These are phyloP conservation scores for Hylaeus anthracinus DNA, from an alignment of 1,140 invertebrate genomes.

Conservation along the genomic window DNA sequence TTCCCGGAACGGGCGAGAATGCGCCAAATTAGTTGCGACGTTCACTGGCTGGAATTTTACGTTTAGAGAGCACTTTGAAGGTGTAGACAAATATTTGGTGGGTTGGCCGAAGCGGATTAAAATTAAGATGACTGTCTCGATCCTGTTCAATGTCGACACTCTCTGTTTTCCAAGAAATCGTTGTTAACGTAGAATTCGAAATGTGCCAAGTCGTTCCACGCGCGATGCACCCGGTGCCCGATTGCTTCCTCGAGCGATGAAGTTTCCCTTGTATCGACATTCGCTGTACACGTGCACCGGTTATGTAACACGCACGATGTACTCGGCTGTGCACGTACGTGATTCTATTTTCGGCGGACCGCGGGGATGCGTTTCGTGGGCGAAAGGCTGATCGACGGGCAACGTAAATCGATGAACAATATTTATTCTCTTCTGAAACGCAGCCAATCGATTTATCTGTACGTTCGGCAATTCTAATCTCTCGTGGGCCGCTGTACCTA, in stretches of 20 bases:
- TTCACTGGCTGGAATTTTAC: not conserved
- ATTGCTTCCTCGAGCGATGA: not conserved
- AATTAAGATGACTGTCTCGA: not conserved
- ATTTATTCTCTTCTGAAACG: constrained; percentile 35
- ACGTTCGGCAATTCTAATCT: not conserved
- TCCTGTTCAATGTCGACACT: not conserved
- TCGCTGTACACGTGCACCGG: constrained; percentile 40
- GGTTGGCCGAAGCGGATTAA: not conserved
- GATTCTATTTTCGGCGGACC: constrained; percentile 34
- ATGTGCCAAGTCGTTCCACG: constrained; percentile 23
- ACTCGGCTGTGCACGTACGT: constrained; percentile 27
- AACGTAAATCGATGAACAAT: constrained; percentile 14
- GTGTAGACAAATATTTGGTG: not conserved
- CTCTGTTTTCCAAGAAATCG: constrained; percentile 12
- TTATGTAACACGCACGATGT: constrained; percentile 46
- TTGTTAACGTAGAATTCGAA: not conserved
- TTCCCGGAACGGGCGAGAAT: not conserved
- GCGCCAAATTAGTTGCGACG: constrained; percentile 4
- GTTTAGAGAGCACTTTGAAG: not conserved
- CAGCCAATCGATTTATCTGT: constrained; percentile 23
- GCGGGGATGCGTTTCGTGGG: constrained; percentile 18
- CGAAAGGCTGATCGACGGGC: constrained; percentile 20
- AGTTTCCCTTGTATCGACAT: constrained; percentile 37
- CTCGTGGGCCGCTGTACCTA: too few species aligned
- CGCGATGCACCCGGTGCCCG: constrained; percentile 1